These are phyloP conservation scores for Kryptolebias marmoratus DNA, from an alignment of 2,113 vertebrate genomes.

Conservation along the genomic window DNA sequence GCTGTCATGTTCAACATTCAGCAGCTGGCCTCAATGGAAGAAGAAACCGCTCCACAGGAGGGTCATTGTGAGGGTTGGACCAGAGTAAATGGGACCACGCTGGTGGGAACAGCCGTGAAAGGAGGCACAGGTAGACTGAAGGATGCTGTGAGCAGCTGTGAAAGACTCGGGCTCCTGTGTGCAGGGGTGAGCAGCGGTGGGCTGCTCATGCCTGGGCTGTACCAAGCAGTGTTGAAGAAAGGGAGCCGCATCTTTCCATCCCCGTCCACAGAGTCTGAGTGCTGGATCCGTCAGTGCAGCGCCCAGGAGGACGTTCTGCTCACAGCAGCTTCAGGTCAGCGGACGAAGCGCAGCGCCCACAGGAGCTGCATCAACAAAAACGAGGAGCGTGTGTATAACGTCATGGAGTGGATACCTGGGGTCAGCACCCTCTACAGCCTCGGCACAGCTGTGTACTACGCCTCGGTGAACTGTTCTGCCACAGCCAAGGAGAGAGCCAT, in stretches of 20 bases:
- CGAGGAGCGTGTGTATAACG: slow-evolving; percentile 77
- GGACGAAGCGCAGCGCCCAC: slow-evolving; percentile 45
- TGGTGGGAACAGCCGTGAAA: slow-evolving; percentile 57
- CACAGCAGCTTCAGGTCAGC: slow-evolving; percentile 1
- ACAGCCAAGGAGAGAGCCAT: slow-evolving; percentile 84
- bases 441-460: slow-evolving; percentile 89
- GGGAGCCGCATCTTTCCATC: slow-evolving; percentile 61
- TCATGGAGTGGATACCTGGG: slow-evolving; percentile 82
- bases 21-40: slow-evolving; percentile 50
- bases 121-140: not conserved
- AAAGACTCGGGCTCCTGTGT: slow-evolving; percentile 74
- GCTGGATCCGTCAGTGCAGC: slow-evolving; percentile 74
- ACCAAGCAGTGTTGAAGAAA: slow-evolving; percentile 55
- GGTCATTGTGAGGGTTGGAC: slow-evolving; percentile 70
- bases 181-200: slow-evolving; percentile 74
- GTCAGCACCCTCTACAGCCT: slow-evolving; percentile 88
- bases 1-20: slow-evolving; percentile 82
- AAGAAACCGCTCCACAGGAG: slow-evolving; percentile 1
- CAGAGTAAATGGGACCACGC: slow-evolving; percentile 60
- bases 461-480: slow-evolving; percentile 81
- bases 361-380: slow-evolving; percentile 72
- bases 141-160: slow-evolving; percentile 73
- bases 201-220: slow-evolving; percentile 42
- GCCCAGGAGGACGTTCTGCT: not conserved
- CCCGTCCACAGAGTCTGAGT: slow-evolving; percentile 27